phyloP scores from a whole-genome alignment of 2,888 invertebrate species.

The Plagodis dolabraria region DNA sequence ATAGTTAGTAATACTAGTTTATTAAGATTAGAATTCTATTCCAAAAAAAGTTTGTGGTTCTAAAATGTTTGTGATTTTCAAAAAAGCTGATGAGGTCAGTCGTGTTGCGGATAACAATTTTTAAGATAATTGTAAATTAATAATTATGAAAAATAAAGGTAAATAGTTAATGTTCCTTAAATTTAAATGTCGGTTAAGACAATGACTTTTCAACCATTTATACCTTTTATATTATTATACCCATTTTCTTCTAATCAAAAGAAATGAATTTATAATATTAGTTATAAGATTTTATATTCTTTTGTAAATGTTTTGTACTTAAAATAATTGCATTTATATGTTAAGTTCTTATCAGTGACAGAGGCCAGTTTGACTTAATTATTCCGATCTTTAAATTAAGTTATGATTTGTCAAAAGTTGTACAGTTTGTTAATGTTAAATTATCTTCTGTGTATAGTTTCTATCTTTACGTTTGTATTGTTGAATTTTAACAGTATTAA shows the following conservation, averaged over 20 bases:
- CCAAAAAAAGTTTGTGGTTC: constrained; percentile 5
- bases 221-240: constrained; percentile 16
- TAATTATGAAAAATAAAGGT: no score
- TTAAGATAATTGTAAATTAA: no score
- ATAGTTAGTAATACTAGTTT: constrained; percentile 34
- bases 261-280: constrained; percentile 1
- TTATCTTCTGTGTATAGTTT: constrained; percentile 63
- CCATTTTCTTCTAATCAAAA: constrained; percentile 25
- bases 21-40: constrained; percentile 19
- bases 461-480: constrained; percentile 75
- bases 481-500: constrained; percentile 84
- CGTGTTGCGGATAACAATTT: no score
- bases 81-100: neutral
- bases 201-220: neutral
- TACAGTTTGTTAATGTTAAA: constrained; percentile 57
- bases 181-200: neutral
- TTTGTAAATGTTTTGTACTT: constrained; percentile 45
- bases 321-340: constrained; percentile 48
- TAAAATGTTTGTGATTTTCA: constrained; percentile 5
- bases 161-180: neutral
- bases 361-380: constrained; percentile 34
- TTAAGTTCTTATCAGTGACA: constrained; percentile 27
- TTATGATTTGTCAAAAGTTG: constrained; percentile 35
- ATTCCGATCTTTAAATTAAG: constrained; percentile 17
- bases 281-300: constrained; percentile 24